Conservation (phyloP, 2,113 vertebrate genomes). For the Eurystomus gularis region DNA sequence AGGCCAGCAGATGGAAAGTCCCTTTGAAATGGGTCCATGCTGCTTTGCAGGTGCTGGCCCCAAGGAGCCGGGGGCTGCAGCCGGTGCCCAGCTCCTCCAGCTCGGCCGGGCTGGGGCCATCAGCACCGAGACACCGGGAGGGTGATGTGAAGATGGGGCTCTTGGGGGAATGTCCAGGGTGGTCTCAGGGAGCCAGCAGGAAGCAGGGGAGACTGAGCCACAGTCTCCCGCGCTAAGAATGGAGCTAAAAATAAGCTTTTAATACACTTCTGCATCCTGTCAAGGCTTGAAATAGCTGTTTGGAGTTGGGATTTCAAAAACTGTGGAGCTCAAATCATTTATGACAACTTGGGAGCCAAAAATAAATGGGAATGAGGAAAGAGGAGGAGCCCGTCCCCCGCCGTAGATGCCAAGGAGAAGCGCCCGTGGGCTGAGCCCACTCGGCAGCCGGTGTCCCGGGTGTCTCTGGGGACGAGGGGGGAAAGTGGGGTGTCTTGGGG, state of each 20-base stretch:
- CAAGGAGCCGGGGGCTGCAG: rapidly evolving
- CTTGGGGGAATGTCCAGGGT: background rate
- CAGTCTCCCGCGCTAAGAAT: background rate
- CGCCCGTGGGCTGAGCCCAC: background rate
- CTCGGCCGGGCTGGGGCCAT: background rate
- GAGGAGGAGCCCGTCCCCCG: background rate
- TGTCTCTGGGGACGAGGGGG: rapidly evolving
- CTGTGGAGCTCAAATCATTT: conserved; percentile 49
- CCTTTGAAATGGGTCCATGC: background rate
- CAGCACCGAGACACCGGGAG: rapidly evolving
- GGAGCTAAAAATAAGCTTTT: conserved; percentile 48
- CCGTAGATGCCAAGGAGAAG: rapidly evolving
- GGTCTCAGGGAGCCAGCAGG: background rate
- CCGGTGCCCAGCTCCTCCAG: rapidly evolving
- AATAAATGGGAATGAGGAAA: conserved; percentile 42
- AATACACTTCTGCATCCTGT: conserved; percentile 35
- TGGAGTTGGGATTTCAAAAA: conserved; percentile 34
- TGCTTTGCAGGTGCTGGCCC: background rate
- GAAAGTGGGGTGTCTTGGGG: rapidly evolving
- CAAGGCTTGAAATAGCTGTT: conserved; percentile 59
- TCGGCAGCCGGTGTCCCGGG: rapidly evolving
- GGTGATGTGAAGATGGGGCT: too few species aligned
- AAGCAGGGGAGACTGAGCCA: background rate
- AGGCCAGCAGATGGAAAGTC: background rate
- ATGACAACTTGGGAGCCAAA: conserved; percentile 53